Conservation (phyloP, 2,113 vertebrate genomes). For the Brachirus orientalis region DNA sequence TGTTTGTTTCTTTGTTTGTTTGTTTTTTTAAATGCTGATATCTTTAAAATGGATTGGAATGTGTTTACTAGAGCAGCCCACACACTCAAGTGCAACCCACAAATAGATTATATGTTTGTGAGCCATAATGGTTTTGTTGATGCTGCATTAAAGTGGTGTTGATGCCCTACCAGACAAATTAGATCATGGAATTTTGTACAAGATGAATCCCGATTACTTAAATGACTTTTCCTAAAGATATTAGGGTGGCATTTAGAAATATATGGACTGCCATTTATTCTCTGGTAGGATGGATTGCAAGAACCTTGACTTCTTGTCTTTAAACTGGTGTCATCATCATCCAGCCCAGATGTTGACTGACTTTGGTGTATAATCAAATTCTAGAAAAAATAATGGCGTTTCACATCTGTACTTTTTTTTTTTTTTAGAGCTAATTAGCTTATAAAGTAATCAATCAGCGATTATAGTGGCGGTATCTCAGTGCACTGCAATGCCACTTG, state of each 20-base stretch:
- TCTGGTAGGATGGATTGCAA: background rate
- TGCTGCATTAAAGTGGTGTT: background rate
- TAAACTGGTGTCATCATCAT: background rate
- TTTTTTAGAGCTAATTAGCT: background rate
- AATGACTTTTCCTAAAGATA: background rate
- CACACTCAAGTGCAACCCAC: background rate
- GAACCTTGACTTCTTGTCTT: background rate
- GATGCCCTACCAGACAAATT: background rate
- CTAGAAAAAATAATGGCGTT: background rate
- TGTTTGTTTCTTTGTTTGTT: background rate
- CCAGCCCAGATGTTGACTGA: background rate
- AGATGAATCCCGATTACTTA: background rate
- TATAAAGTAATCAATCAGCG: background rate
- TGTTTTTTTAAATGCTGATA: background rate
- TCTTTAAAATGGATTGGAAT: background rate
- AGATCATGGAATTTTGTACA: background rate
- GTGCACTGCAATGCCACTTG: background rate
- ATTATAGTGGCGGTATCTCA: too few relatives aligned
- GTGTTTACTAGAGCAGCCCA: background rate
- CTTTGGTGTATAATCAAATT: background rate
- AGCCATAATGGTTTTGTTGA: slow-evolving; percentile 6
- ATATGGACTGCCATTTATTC: background rate
- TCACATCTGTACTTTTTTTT: background rate
- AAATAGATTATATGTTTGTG: background rate
- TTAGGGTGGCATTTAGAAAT: background rate